Percentiles rank a stretch among this genome's conserved stretches.
Evolutionary conservation across 2,888 invertebrate genomes (phyloP).

Genomic region (Maniola hyperantus): DNA sequence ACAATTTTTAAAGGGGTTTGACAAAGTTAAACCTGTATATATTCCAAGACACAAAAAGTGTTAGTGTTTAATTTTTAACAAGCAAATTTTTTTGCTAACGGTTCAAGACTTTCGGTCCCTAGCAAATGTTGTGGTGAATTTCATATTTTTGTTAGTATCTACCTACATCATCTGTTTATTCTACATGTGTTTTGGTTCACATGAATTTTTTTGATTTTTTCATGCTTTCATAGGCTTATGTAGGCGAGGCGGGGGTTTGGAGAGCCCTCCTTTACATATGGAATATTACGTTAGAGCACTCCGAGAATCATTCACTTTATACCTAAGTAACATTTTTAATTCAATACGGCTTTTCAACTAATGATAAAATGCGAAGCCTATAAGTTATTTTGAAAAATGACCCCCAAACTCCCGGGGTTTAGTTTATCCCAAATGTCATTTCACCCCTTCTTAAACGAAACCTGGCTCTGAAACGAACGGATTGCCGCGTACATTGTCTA

Average conservation of each 20-base stretch:
- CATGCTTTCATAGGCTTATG: slow-evolving; percentile 80
- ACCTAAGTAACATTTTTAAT: slow-evolving; percentile 17
- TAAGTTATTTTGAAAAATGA: slow-evolving; percentile 76
- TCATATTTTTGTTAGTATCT: slow-evolving; percentile 83
- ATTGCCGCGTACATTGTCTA: slow-evolving; percentile 76
- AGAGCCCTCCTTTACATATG: slow-evolving; percentile 67
- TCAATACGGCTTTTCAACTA: slow-evolving; percentile 26
- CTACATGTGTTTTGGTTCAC: slow-evolving; percentile 82
- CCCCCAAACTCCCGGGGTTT: slow-evolving; percentile 65
- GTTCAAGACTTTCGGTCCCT: slow-evolving; percentile 67
- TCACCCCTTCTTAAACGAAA: slow-evolving; percentile 75
- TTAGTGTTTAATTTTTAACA: background rate
- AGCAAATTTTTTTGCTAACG: slow-evolving; percentile 52
- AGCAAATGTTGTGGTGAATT: slow-evolving; percentile 83
- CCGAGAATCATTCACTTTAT: slow-evolving; percentile 41
- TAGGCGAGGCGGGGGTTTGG: slow-evolving; percentile 59
- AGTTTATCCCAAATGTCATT: slow-evolving; percentile 74
- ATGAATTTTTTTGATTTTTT: slow-evolving; percentile 80
- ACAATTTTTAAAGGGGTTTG: background rate
- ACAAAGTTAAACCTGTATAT: background rate
- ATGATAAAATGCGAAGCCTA: slow-evolving; percentile 40
- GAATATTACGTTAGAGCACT: slow-evolving; percentile 74
- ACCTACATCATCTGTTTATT: slow-evolving; percentile 81
- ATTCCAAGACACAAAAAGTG: too few species aligned
- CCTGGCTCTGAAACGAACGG: slow-evolving; percentile 75